These are phyloP conservation scores for Anodontia alba DNA, from an alignment of 2,888 invertebrate species.

Conservation along the genomic window DNA sequence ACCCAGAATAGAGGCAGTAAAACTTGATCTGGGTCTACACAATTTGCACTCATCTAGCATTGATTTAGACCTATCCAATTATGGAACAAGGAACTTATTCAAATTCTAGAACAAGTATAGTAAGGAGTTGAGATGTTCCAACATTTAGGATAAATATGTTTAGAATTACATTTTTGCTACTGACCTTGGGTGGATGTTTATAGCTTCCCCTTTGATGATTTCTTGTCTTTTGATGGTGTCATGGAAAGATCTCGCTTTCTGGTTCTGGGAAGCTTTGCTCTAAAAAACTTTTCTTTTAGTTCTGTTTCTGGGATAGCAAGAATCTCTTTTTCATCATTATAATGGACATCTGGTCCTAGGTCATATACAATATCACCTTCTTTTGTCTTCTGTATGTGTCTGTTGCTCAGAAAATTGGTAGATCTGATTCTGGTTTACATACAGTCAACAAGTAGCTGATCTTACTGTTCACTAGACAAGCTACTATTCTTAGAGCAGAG, in stretches of 20 bases:
- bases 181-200: neutral
- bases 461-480: constrained; percentile 4
- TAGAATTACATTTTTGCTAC: neutral
- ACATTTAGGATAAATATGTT: too few relatives aligned
- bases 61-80: too few relatives aligned
- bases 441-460: constrained; percentile 18
- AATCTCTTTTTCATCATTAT: neutral
- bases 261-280: neutral
- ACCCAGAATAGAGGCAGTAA: too few relatives aligned
- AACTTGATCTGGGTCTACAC: too few relatives aligned
- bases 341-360: constrained; percentile 7
- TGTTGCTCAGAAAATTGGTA: constrained; percentile 27
- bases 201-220: neutral
- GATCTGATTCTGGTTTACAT: constrained; percentile 1
- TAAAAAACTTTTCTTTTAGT: neutral
- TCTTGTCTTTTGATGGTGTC: neutral
- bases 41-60: too few relatives aligned
- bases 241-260: neutral
- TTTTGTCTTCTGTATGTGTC: constrained; percentile 8
- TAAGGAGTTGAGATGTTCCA: too few relatives aligned
- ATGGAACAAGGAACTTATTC: too few relatives aligned
- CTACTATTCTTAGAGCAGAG: neutral
- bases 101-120: too few relatives aligned
- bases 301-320: neutral
- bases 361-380: constrained; percentile 11